Evolutionary conservation across 1,140 invertebrate genomes (phyloP), one percentile per base, ranked within the genome.

Genomic region (Atta colombica): DNA sequence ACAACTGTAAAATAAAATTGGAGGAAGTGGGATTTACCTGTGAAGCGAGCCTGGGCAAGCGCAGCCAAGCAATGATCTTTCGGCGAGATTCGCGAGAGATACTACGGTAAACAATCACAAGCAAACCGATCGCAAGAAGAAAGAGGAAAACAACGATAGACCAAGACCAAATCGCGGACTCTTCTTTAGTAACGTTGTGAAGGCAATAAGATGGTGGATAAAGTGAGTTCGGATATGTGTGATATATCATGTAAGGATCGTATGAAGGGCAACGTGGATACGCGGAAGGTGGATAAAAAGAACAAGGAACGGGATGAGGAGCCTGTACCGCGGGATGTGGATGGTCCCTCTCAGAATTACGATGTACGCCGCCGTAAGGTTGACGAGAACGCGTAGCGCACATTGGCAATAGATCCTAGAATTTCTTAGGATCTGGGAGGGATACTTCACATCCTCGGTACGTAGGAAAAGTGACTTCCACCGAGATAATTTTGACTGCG

Each of bases 21-120:
- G 21, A 18, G 14, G n/a, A 14, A n/a, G n/a, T 21, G n/a, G 8
- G 16, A 16, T 63, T 90, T 90, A 90, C 89, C 86, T 90, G 88
- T n/a, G 28, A 21, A 18, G 88, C 14, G n/a, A 68, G 28, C n/a
- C 65, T 58, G 14, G 63, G n/a, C 25, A 10, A 61, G n/a, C 31
- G 53, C 7, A 90, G 28, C 60, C 89, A 77, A 65, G n/a, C 14
- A 25, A 14, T 28, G n/a, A 87, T 45, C 25, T 82, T 88, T 69
- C 88, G 80, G 12, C 80, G 78, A 21, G 28, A 61, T 3, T 89
- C 88, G 55, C 63, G 77, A 6, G 86, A 77, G 4, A 90, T 7
- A 0, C 14, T 55, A 35, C 88, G 86, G 53, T 90, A 90, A 39
- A 63, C 51, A 2, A 78, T 35, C 5, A 84, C n/a, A 35, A 90